Conservation (phyloP, 2,113 vertebrate genomes). For the Brienomyrus longianalis region DNA sequence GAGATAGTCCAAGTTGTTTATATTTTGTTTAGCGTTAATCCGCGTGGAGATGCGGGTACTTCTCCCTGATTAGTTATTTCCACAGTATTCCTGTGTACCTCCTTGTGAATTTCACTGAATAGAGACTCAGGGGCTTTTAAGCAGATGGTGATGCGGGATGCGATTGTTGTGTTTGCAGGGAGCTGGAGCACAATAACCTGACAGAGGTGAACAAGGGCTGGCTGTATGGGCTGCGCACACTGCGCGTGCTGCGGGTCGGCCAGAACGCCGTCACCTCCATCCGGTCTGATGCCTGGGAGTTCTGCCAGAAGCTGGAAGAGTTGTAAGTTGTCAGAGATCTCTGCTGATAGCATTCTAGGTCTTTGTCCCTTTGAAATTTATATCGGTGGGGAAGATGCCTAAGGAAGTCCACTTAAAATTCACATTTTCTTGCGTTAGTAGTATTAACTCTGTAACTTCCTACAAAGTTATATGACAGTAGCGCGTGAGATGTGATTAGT, state of each 20-base stretch:
- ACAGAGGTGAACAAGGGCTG: constrained; percentile 95
- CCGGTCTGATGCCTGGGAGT: constrained; percentile 92
- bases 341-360: neutral
- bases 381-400: neutral
- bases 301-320: constrained; percentile 89
- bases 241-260: constrained; percentile 79
- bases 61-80: neutral
- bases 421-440: neutral
- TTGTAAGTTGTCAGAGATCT: constrained; percentile 69
- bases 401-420: neutral
- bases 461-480: neutral
- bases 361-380: neutral
- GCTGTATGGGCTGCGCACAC: constrained; percentile 84
- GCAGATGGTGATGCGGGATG: neutral
- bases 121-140: neutral
- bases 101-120: neutral
- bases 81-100: neutral
- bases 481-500: neutral
- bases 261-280: constrained; percentile 84
- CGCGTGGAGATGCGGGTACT: neutral
- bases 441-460: neutral
- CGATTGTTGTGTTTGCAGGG: constrained; percentile 54
- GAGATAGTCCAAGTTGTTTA: neutral
- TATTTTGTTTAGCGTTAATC: neutral
- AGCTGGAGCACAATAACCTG: constrained; percentile 92